Base-by-base conservation (phyloP, 2,113 vertebrate genomes). In the Suricata suricatta region DNA sequence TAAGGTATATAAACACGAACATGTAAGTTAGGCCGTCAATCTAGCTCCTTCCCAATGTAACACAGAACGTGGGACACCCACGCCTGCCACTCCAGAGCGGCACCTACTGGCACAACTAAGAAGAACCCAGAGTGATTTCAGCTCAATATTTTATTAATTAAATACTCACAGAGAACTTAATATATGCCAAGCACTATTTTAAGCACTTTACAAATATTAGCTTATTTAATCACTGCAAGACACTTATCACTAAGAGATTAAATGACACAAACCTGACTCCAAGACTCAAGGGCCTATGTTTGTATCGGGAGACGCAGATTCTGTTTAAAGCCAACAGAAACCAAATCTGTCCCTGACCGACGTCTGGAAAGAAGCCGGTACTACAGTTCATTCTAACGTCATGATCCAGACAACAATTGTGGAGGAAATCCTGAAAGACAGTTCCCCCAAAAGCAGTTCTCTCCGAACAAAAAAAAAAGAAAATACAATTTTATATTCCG, bases 401-500 rank as follows among this genome's bases (percentile, higher is more conserved):
- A 33, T 5, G 35, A 94, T 17, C 9, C 31, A 90, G 52, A 35
- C 52, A 44, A 35, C 19, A 14, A 44, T 54, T 4, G 17, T 12
- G 47, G n/a, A 71, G 63, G 21, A 44, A 79, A 72, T 77, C n/a
- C 84, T 88, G 19, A 63, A 79, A 92, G 17, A 21, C 1, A 72
- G 33, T 76, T 17, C 4, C 68, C 33, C 38, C 17, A 31, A n/a
- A 81, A 90, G 71, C 21, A 94, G 38, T 44, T 82, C 54, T 57
- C 27, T 91, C 38, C 57, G 38, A 9, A 31, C 25, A 92, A 69
- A 71, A 9, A 31, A 29, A 92, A 69, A 71, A 77, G 29, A 90
- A 79, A 90, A 54, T 57, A 81, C 95, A 96, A 86, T 92, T 97
- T 96, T 96, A 90, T 79, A 85, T 50, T 96, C 81, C 94, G 96